Conservation (phyloP, 2,888 invertebrate species). For the Pardosa pseudoannulata region DNA sequence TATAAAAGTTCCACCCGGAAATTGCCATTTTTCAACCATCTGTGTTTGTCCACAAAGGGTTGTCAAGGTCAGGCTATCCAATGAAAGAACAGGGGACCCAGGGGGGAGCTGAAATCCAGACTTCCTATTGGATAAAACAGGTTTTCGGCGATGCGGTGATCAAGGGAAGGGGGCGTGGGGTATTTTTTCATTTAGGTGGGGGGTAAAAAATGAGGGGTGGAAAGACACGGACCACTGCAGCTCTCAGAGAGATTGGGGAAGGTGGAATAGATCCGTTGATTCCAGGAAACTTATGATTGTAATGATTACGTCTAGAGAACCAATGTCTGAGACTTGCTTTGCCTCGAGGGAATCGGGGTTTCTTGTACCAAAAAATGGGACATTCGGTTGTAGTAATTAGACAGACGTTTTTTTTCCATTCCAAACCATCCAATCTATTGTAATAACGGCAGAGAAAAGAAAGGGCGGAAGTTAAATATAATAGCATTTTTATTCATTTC, state of each 20-base stretch:
- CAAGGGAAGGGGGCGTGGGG: slow-evolving; percentile 41
- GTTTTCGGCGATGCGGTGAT: slow-evolving; percentile 44
- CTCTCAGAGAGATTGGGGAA: not conserved
- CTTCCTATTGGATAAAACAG: slow-evolving; percentile 47
- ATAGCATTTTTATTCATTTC: no score
- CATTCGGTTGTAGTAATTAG: no score
- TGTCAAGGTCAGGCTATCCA: slow-evolving; percentile 68
- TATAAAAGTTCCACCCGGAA: slow-evolving; percentile 68
- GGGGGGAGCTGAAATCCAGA: slow-evolving; percentile 32
- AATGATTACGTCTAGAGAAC: slow-evolving; percentile 59
- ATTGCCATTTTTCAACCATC: slow-evolving; percentile 67
- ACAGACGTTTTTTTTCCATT: no score
- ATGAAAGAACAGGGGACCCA: slow-evolving; percentile 35
- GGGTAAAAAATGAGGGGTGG: slow-evolving; percentile 26
- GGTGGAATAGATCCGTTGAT: slow-evolving; percentile 38
- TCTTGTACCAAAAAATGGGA: no score
- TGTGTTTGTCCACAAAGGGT: slow-evolving; percentile 71
- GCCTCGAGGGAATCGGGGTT: no score
- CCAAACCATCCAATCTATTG: no score
- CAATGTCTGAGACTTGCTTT: slow-evolving; percentile 18
- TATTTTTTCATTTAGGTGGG: slow-evolving; percentile 32
- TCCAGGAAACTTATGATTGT: slow-evolving; percentile 58
- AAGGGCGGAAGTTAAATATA: no score
- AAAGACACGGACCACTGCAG: slow-evolving; percentile 58
- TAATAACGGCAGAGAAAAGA: no score